Evolutionary conservation across 2,888 invertebrate genomes (phyloP).

Genomic region (Andrena bucephala): DNA sequence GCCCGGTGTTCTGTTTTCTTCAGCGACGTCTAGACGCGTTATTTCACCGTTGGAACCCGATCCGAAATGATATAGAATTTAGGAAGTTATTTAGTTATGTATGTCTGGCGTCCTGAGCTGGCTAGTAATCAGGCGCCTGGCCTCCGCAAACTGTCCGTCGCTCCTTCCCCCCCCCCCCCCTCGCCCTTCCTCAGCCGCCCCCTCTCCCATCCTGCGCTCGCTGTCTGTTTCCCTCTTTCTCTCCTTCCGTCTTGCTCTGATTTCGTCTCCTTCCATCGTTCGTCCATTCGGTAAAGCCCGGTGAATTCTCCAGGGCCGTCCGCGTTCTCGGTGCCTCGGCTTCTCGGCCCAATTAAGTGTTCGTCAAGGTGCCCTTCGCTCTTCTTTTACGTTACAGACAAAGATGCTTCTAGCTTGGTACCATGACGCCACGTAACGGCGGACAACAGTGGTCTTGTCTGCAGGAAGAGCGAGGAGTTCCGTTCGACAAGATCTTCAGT

Average conservation of each 20-base stretch:
- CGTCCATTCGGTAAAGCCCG: constrained; percentile 63
- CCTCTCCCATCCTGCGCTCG: neutral
- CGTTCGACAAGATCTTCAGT: no score
- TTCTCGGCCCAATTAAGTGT: constrained; percentile 69
- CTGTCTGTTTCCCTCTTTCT: constrained; percentile 9
- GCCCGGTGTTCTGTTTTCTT: constrained; percentile 43
- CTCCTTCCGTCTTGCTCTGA: constrained; percentile 36
- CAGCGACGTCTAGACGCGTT: constrained; percentile 73
- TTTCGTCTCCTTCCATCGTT: constrained; percentile 46
- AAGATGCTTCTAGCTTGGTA: constrained; percentile 13
- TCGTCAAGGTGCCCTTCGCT: constrained; percentile 66
- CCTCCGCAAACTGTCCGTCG: constrained; percentile 65
- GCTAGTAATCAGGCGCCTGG: constrained; percentile 77
- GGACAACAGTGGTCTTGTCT: neutral
- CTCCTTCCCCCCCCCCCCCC: constrained; percentile 22
- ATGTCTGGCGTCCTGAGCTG: constrained; percentile 73
- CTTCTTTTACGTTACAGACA: constrained; percentile 34
- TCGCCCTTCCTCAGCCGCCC: neutral
- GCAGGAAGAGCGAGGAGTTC: neutral
- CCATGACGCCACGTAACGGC: neutral
- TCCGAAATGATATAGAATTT: constrained; percentile 77
- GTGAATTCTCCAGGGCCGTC: constrained; percentile 72
- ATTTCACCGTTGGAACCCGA: constrained; percentile 72
- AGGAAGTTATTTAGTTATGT: constrained; percentile 77
- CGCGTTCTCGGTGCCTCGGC: constrained; percentile 66